Conservation (phyloP, 1,140 invertebrate species). For the Ganaspis sp. region DNA sequence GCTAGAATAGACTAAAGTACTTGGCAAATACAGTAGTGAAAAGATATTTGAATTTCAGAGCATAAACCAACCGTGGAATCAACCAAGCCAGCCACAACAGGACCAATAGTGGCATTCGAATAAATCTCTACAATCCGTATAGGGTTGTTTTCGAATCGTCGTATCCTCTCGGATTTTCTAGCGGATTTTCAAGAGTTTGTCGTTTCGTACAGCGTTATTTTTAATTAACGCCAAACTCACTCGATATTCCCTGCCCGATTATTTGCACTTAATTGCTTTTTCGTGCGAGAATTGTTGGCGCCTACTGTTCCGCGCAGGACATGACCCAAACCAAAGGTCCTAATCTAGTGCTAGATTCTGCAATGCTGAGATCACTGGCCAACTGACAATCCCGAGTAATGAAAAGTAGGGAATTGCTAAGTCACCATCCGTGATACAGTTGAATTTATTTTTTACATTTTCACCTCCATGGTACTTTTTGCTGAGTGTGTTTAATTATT, state of each 20-base stretch:
- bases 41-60: slow-evolving; percentile 20
- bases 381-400: not conserved
- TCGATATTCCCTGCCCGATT: not conserved
- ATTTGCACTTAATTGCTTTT: not conserved
- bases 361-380: not conserved
- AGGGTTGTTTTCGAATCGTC: not conserved
- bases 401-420: not conserved
- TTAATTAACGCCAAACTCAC: not conserved
- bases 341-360: not conserved
- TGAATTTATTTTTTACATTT: not conserved
- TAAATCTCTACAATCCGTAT: not conserved
- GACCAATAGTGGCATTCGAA: not conserved
- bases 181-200: not conserved
- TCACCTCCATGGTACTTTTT: not conserved
- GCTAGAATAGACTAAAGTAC: not conserved
- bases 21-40: not conserved
- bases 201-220: not conserved
- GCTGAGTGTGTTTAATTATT: not conserved
- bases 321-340: not conserved
- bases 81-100: not conserved
- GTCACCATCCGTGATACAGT: not conserved
- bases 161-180: not conserved
- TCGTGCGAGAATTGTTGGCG: not conserved
- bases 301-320: not conserved
- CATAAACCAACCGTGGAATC: not conserved